phyloP scores from a whole-genome alignment of 2,888 invertebrate species.

The Eristalis pertinax region DNA sequence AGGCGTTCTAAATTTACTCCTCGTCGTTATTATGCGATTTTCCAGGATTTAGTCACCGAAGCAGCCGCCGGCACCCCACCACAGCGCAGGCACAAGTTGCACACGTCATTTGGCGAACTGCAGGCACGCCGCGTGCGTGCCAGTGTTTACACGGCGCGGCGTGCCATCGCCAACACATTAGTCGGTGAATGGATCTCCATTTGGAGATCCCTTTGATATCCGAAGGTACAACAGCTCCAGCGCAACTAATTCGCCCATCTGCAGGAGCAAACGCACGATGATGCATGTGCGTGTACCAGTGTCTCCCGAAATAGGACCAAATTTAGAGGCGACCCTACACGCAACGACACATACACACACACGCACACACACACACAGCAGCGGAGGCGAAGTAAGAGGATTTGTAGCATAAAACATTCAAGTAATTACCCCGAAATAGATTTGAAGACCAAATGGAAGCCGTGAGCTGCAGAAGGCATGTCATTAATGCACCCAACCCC shows the following conservation, averaged over 20 bases:
- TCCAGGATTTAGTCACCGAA: slow-evolving; percentile 59
- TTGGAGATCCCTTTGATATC: slow-evolving; percentile 57
- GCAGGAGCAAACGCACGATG: slow-evolving; percentile 43
- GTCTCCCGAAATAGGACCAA: slow-evolving; percentile 60
- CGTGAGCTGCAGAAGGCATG: not conserved
- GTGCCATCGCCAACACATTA: slow-evolving; percentile 53
- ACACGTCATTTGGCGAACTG: slow-evolving; percentile 59
- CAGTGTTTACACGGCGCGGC: slow-evolving; percentile 28
- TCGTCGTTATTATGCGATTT: slow-evolving; percentile 44
- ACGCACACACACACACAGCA: not conserved
- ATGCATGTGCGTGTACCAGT: slow-evolving; percentile 41
- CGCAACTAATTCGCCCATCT: slow-evolving; percentile 67
- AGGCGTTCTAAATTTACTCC: slow-evolving; percentile 62
- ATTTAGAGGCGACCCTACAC: slow-evolving; percentile 21
- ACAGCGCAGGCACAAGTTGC: slow-evolving; percentile 16
- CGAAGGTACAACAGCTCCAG: slow-evolving; percentile 24
- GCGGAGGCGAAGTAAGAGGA: not conserved
- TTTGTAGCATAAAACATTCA: slow-evolving; percentile 56
- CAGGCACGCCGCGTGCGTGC: not conserved
- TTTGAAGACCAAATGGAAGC: slow-evolving; percentile 21
- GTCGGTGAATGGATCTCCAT: slow-evolving; percentile 56
- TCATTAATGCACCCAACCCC: not conserved
- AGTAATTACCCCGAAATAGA: slow-evolving; percentile 66
- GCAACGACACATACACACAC: not conserved
- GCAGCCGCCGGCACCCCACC: not conserved